Evolutionary conservation across 2,888 invertebrate genomes (phyloP).

Genomic region (Leptothorax acervorum): DNA sequence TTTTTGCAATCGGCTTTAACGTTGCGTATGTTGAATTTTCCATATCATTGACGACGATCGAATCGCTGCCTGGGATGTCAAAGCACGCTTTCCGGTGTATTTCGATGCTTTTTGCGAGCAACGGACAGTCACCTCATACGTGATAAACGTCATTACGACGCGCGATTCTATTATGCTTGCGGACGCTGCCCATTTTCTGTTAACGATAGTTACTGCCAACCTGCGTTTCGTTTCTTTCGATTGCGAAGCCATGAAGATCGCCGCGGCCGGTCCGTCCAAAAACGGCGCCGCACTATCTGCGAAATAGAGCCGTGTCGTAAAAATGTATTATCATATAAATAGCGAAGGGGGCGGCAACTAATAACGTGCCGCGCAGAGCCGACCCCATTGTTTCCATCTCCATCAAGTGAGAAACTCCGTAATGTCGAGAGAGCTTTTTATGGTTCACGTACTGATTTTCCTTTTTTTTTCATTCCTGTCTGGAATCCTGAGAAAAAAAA

Average conservation of each 20-base stretch:
- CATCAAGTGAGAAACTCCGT: conserved; percentile 51
- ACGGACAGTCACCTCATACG: not conserved
- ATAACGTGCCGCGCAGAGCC: conserved; percentile 42
- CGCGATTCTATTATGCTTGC: conserved; percentile 14
- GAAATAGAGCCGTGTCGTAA: conserved; percentile 45
- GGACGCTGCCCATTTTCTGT: conserved; percentile 38
- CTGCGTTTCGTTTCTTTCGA: conserved; percentile 24
- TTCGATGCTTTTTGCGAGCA: not conserved
- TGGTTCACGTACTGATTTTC: conserved; percentile 2
- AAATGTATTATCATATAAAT: conserved; percentile 59
- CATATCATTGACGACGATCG: conserved; percentile 7
- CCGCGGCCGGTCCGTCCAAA: not conserved
- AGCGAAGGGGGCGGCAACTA: conserved; percentile 48
- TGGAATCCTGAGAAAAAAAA: conserved; percentile 12
- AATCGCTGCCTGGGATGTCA: not conserved
- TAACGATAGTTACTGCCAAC: conserved; percentile 19
- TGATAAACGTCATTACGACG: conserved; percentile 24
- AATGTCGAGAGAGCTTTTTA: conserved; percentile 33
- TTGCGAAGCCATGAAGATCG: not conserved
- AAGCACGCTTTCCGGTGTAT: conserved; percentile 21
- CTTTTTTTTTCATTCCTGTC: not conserved
- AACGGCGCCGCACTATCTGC: conserved; percentile 19
- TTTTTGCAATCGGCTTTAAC: conserved; percentile 8
- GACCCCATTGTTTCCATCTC: conserved; percentile 35
- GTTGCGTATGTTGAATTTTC: conserved; percentile 27